These are phyloP conservation scores for Mnemiopsis leidyi DNA, from an alignment of 37 sponge, comb jelly and placozoan species.

Conservation along the genomic window DNA sequence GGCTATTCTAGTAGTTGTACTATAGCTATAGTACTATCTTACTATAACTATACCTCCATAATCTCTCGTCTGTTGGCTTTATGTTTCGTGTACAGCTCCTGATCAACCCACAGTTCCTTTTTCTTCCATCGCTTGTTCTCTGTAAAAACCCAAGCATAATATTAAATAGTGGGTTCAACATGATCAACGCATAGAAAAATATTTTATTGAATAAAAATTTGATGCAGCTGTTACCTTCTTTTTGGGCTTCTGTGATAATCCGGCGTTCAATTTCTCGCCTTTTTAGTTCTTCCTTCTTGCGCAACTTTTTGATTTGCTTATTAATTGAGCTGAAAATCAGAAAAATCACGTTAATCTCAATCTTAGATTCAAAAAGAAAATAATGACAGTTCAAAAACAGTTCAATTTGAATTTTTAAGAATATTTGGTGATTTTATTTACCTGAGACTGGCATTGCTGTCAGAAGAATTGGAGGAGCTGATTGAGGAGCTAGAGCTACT, in stretches of 20 bases:
- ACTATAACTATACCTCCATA: no score
- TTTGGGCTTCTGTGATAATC: not conserved
- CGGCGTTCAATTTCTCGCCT: not conserved
- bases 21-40: no score
- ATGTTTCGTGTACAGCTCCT: slow-evolving; percentile 26
- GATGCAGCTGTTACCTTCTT: no score
- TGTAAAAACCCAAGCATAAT: not conserved
- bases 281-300: not conserved
- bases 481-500: no score
- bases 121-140: not conserved
- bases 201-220: no score
- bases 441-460: not conserved
- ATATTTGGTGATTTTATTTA: no score
- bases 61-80: not conserved
- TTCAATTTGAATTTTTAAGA: no score
- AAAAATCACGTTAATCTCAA: not conserved
- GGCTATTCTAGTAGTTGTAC: no score
- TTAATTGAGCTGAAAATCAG: not conserved
- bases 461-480: no score
- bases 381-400: no score
- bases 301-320: not conserved
- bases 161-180: no score
- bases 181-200: no score
- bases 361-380: not conserved
- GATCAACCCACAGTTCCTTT: not conserved